These are phyloP conservation scores for Drosophila colorata DNA, from an alignment of 2,888 invertebrate species.

Conservation along the genomic window DNA sequence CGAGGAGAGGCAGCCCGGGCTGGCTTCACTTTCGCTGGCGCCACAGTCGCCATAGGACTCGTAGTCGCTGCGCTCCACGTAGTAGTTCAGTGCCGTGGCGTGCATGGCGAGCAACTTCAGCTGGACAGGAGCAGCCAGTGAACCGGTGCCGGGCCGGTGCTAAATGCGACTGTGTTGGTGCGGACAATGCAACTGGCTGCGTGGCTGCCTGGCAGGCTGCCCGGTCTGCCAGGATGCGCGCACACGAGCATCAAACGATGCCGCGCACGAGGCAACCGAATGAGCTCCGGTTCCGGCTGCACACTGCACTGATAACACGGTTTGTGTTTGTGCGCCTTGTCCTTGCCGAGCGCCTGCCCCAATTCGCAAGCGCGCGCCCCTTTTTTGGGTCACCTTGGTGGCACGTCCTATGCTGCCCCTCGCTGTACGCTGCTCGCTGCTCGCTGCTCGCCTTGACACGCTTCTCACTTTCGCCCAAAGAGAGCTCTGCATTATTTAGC, in stretches of 20 bases:
- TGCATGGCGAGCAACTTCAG: slow-evolving; percentile 54
- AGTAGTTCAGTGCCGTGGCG: slow-evolving; percentile 69
- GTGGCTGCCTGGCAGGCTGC: slow-evolving; percentile 32
- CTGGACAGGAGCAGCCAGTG: slow-evolving; percentile 61
- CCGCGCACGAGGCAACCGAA: slow-evolving; percentile 46
- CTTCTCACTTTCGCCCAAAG: slow-evolving; percentile 45
- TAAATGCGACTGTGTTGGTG: slow-evolving; percentile 83
- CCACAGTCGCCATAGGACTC: slow-evolving; percentile 45
- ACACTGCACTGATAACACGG: slow-evolving; percentile 58
- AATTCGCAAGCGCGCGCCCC: slow-evolving; percentile 34
- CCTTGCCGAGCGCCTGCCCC: slow-evolving; percentile 28
- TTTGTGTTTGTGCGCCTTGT: slow-evolving; percentile 7
- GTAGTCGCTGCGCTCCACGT: slow-evolving; percentile 72
- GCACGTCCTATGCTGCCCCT: slow-evolving; percentile 18
- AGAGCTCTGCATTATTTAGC: slow-evolving; percentile 42
- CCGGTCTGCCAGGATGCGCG: slow-evolving; percentile 36
- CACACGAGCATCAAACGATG: slow-evolving; percentile 59
- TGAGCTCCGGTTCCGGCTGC: slow-evolving; percentile 52
- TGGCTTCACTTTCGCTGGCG: slow-evolving; percentile 52
- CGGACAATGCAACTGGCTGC: slow-evolving; percentile 78
- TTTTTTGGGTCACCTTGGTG: slow-evolving; percentile 77
- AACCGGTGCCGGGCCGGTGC: slow-evolving; percentile 82
- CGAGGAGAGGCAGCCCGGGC: slow-evolving; percentile 48
- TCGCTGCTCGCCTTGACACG: slow-evolving; percentile 68
- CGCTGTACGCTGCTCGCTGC: slow-evolving; percentile 18